Conservation (phyloP, 1,140 invertebrate species). For the Galendromus occidentalis region DNA sequence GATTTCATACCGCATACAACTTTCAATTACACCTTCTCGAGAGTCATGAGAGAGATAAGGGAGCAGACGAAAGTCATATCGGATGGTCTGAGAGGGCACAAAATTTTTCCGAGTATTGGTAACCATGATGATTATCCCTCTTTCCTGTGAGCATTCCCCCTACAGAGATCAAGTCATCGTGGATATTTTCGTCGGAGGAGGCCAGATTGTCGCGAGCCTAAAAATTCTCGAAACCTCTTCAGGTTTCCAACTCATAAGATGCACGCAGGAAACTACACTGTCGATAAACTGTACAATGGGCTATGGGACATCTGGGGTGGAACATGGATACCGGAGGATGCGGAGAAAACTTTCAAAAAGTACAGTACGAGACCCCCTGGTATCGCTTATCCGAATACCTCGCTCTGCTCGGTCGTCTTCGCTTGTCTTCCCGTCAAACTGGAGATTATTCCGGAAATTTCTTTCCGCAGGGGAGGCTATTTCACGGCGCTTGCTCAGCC, state of each 20-base stretch:
- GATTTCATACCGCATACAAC: neutral
- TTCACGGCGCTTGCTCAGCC: neutral
- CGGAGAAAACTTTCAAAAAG: neutral
- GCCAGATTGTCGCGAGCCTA: neutral
- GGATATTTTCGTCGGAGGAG: neutral
- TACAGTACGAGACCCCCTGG: neutral
- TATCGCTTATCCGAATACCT: too few species aligned
- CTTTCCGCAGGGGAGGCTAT: neutral
- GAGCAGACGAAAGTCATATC: neutral
- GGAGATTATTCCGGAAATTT: too few species aligned
- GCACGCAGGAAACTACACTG: neutral
- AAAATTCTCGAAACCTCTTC: neutral
- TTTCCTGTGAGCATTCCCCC: neutral
- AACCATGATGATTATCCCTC: conserved; percentile 3
- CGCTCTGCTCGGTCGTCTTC: too few species aligned
- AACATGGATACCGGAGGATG: neutral
- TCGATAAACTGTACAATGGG: neutral
- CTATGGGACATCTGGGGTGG: neutral
- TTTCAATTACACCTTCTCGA: neutral
- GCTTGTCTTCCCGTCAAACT: too few species aligned
- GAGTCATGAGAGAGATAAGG: neutral
- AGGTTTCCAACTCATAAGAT: neutral
- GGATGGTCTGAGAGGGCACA: neutral
- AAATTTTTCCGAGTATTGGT: neutral
- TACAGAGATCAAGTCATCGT: too few species aligned